phyloP scores from a whole-genome alignment of 23 tunicate genomes.

The Ciona savignyi region DNA sequence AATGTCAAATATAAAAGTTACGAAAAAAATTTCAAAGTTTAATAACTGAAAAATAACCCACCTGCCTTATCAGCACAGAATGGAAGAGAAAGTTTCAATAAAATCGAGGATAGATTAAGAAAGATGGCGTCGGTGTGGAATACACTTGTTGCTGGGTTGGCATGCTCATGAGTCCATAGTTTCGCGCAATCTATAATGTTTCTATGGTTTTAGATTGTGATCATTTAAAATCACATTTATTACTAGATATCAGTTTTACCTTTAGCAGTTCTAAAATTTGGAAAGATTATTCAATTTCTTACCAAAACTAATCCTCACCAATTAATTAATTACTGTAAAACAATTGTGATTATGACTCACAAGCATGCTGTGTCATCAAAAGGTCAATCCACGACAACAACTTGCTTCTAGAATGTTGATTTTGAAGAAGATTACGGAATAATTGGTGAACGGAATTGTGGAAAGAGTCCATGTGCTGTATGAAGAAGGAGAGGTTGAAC shows the following conservation, averaged over 20 bases:
- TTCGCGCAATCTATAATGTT: constrained; percentile 21
- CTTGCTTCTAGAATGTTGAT: background rate
- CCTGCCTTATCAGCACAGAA: constrained; percentile 23
- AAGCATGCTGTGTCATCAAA: background rate
- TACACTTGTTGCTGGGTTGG: constrained; percentile 13
- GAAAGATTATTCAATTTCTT: too few species aligned
- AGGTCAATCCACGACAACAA: background rate
- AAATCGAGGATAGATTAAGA: constrained; percentile 33
- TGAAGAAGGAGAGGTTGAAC: too few species aligned
- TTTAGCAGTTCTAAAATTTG: too few species aligned
- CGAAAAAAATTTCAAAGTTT: background rate
- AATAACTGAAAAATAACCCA: background rate
- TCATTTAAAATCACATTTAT: background rate
- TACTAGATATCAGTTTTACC: too few species aligned
- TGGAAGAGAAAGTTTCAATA: constrained; percentile 45
- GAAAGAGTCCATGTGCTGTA: background rate
- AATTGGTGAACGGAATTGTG: background rate
- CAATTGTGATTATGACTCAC: background rate
- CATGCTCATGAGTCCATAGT: constrained; percentile 51
- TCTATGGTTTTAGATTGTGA: constrained; percentile 22
- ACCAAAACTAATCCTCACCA: too few species aligned
- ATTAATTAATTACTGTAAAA: too few species aligned
- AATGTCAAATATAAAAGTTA: background rate
- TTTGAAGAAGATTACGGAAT: background rate
- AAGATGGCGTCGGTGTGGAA: constrained; percentile 36